Conservation (phyloP, 2,113 vertebrate genomes). For the Pelodiscus sinensis region DNA sequence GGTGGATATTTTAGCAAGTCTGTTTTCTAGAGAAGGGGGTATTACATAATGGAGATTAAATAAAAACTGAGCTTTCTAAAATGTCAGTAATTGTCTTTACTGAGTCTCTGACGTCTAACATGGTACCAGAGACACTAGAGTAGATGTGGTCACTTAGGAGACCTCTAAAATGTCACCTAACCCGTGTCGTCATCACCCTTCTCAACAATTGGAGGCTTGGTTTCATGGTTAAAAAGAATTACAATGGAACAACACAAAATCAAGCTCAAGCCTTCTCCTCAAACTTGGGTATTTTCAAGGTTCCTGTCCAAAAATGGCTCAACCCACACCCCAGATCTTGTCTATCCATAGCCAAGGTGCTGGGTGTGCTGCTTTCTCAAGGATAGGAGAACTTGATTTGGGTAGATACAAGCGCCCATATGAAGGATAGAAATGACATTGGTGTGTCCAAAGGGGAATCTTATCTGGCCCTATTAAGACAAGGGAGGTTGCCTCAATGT, state of each 20-base stretch:
- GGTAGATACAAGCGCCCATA: background rate
- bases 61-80: background rate
- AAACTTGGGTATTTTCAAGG: background rate
- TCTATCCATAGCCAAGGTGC: background rate
- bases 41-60: background rate
- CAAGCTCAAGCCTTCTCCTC: background rate
- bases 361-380: background rate
- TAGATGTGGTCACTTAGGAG: background rate
- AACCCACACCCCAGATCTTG: background rate
- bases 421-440: background rate
- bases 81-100: background rate
- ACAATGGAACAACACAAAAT: background rate
- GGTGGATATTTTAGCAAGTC: background rate
- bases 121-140: background rate
- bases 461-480: accelerated
- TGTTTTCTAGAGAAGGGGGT: background rate
- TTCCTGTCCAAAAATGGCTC: background rate
- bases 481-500: accelerated
- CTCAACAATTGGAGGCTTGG: background rate
- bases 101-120: background rate
- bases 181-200: background rate
- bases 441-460: background rate
- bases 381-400: background rate
- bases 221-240: background rate
- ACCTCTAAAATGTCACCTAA: background rate